A percentile compares a stretch with the other conserved stretches of the same genome.
phyloP scores from a whole-genome alignment of 2,888 invertebrate species.

The Laothoe populi region DNA sequence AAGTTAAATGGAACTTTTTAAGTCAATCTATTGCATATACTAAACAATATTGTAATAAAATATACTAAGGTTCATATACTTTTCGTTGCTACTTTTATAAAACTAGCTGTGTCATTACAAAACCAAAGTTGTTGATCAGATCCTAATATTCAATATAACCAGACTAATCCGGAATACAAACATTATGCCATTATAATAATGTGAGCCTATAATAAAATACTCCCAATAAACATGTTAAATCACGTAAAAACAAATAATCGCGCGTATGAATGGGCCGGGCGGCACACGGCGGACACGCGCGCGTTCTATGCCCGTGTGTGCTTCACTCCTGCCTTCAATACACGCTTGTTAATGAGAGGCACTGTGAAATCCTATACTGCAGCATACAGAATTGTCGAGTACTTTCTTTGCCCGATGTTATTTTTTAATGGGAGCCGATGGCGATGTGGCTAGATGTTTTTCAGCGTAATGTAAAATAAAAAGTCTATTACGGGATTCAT shows the following conservation, averaged over 20 bases:
- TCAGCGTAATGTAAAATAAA: too few species aligned
- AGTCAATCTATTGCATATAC: too few species aligned
- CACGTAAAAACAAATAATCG: conserved; percentile 78
- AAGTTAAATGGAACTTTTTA: too few species aligned
- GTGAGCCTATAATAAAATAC: conserved; percentile 34
- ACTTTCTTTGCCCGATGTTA: conserved; percentile 31
- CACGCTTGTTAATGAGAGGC: conserved; percentile 18
- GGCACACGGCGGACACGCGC: conserved; percentile 60
- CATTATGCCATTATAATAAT: conserved; percentile 26
- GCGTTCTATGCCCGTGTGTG: conserved; percentile 25
- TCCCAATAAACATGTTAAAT: conserved; percentile 72
- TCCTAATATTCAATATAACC: background rate
- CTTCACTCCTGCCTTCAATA: background rate
- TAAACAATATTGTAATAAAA: too few species aligned
- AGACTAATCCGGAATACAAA: conserved; percentile 34
- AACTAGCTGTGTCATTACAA: too few species aligned
- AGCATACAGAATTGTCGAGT: conserved; percentile 3
- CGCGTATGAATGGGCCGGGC: conserved; percentile 44
- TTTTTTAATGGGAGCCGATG: background rate
- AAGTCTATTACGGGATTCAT: too few species aligned
- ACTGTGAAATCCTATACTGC: conserved; percentile 16
- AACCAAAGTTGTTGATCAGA: conserved; percentile 1
- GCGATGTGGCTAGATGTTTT: too few species aligned
- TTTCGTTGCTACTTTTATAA: too few species aligned
- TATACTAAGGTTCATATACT: too few species aligned